phyloP scores from a whole-genome alignment of 2,888 invertebrate species.

The Hypselothyrea guttata region DNA sequence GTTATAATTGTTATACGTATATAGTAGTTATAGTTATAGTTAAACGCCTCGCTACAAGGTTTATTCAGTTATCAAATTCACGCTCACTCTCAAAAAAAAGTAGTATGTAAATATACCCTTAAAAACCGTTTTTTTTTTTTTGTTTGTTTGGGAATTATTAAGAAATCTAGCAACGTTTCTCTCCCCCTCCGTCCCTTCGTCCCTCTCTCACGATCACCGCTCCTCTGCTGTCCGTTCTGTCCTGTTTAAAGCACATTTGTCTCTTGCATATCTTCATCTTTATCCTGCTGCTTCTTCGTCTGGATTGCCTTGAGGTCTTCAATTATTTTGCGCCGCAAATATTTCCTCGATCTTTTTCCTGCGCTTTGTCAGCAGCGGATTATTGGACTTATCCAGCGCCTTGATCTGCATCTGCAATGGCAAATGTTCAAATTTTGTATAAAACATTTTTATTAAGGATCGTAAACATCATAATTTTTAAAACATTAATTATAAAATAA shows the following conservation, averaged over 20 bases:
- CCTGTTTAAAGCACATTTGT: slow-evolving; percentile 18
- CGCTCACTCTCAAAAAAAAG: too few relatives aligned
- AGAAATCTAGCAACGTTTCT: too few relatives aligned
- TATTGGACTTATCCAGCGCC: slow-evolving; percentile 95
- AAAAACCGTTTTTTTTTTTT: neutral
- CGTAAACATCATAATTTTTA: too few relatives aligned
- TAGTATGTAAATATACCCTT: too few relatives aligned
- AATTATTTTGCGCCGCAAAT: slow-evolving; percentile 38
- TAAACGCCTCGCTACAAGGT: neutral
- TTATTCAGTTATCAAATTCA: too few relatives aligned
- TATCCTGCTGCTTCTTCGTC: slow-evolving; percentile 2
- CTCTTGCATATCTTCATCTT: slow-evolving; percentile 4
- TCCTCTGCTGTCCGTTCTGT: too few relatives aligned
- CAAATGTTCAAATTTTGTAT: too few relatives aligned
- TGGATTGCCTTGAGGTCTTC: slow-evolving; percentile 21
- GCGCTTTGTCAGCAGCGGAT: slow-evolving; percentile 94
- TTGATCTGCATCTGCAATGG: slow-evolving; percentile 91
- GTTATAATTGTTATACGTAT: too few relatives aligned
- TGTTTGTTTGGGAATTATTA: neutral
- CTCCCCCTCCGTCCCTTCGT: neutral
- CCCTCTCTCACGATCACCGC: too few relatives aligned
- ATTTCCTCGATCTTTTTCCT: slow-evolving; percentile 83
- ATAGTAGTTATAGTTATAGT: slow-evolving; percentile 4
- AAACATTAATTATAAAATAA: too few relatives aligned
- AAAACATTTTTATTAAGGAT: too few relatives aligned